Percentiles rank a stretch among this genome's conserved stretches.
Conservation (phyloP, 2,113 vertebrate species). For the Alosa alosa region DNA sequence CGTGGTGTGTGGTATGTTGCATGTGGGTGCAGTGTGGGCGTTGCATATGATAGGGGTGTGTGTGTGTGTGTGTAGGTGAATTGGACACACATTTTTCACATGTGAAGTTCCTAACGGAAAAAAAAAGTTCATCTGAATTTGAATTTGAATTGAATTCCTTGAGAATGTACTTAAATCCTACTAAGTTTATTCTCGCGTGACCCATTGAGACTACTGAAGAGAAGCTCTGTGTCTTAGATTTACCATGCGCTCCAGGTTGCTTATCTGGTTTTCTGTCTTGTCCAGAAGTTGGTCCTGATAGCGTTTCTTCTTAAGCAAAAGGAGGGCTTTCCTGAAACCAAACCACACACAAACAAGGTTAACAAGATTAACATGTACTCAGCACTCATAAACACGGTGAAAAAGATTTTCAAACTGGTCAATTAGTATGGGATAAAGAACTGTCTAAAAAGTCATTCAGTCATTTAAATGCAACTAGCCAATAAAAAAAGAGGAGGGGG, state of each 20-base stretch:
- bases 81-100: no score
- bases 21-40: no score
- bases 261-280: conserved; percentile 90
- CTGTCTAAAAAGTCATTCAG: neutral
- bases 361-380: neutral
- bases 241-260: conserved; percentile 93
- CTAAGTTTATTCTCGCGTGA: neutral
- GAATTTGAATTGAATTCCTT: no score
- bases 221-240: conserved; percentile 37
- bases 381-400: neutral
- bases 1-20: no score
- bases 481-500: no score
- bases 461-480: no score
- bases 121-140: no score
- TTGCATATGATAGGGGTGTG: no score
- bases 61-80: no score
- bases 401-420: neutral
- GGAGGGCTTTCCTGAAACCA: conserved; percentile 79
- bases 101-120: no score
- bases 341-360: neutral
- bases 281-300: conserved; percentile 92
- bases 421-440: no score
- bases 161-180: no score
- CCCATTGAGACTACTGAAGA: neutral
- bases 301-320: conserved; percentile 92